Evolutionary conservation across 1,140 invertebrate species (phyloP), one percentile per base, ranked within the genome.

Genomic region (Nymphalis io): DNA sequence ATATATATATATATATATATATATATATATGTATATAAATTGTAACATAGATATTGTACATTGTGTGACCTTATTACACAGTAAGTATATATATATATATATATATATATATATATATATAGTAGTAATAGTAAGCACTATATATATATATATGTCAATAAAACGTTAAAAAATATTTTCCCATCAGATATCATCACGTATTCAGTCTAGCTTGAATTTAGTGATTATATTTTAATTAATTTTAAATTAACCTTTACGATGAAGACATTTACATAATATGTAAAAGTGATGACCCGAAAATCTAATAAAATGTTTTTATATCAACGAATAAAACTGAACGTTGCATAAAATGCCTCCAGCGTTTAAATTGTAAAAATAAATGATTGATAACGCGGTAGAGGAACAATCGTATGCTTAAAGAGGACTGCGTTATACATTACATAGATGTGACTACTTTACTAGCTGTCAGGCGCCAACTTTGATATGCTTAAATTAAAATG

Each of bases 301-400:
- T 73, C 62, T 64, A 72, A 72, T 71, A 76, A 70, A 75, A 74
- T 67, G 67, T 33, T 55, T 60, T 63, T 23, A 74, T 62, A 72
- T 60, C 61, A 48, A 46, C n/a, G n/a, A 46, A 42, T 42, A 46
- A 46, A n/a, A 46, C n/a, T 16, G 44, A 51, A 51, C 46, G 46
- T 87, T 85, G 81, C 85, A 83, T 84, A 78, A 85, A 83, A 80
- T 60, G 65, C 76, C 63, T 72, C 64, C 51, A 71, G 67, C 77
- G 55, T 70, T 57, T 64, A 75, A 80, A 82, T 82, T 27, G 60
- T 84, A 84, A 83, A 81, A 83, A 80, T 81, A 78, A 75, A 80
- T 87, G 86, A 88, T 88, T 88, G 83, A 86, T 85, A 88, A 84
- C 70, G 80, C 82, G 79, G 78, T 77, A 80, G 80, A 80, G 69